phyloP scores from a whole-genome alignment of 2,888 invertebrate genomes.

The Gandaritis pyraliata region DNA sequence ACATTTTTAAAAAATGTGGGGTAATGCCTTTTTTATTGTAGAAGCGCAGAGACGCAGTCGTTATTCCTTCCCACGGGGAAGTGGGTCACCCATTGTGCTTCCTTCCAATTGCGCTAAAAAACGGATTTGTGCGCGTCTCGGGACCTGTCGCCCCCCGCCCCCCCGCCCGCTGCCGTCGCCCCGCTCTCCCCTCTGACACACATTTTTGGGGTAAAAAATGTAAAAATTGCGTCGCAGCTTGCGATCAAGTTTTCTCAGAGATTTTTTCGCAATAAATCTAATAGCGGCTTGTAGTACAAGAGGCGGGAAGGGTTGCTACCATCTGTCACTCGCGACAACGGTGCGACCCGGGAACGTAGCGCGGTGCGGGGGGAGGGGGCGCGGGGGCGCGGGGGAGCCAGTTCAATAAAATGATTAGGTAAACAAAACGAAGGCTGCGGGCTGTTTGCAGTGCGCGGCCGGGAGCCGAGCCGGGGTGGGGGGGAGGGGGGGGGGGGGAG shows the following conservation, averaged over 20 bases:
- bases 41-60: conserved; percentile 73
- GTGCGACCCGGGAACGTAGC: neutral
- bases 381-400: conserved; percentile 24
- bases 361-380: conserved; percentile 38
- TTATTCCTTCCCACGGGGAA: conserved; percentile 84
- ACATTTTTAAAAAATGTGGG: conserved; percentile 79
- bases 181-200: conserved; percentile 72
- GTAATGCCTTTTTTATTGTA: conserved; percentile 82
- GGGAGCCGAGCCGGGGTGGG: conserved; percentile 30
- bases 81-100: conserved; percentile 82
- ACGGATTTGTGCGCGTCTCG: conserved; percentile 70
- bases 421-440: conserved; percentile 75
- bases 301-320: conserved; percentile 65
- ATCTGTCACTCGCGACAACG: conserved; percentile 62
- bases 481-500: conserved; percentile 43
- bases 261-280: conserved; percentile 67
- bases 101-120: conserved; percentile 79
- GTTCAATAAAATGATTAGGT: conserved; percentile 77
- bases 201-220: conserved; percentile 80
- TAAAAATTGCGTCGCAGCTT: conserved; percentile 79
- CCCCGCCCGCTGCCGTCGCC: conserved; percentile 37
- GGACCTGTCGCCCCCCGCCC: conserved; percentile 67
- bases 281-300: conserved; percentile 70
- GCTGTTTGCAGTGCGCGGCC: conserved; percentile 52
- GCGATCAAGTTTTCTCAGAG: conserved; percentile 77